Conservation (phyloP, 2,888 invertebrate species). For the Drosophila niveifrons region DNA sequence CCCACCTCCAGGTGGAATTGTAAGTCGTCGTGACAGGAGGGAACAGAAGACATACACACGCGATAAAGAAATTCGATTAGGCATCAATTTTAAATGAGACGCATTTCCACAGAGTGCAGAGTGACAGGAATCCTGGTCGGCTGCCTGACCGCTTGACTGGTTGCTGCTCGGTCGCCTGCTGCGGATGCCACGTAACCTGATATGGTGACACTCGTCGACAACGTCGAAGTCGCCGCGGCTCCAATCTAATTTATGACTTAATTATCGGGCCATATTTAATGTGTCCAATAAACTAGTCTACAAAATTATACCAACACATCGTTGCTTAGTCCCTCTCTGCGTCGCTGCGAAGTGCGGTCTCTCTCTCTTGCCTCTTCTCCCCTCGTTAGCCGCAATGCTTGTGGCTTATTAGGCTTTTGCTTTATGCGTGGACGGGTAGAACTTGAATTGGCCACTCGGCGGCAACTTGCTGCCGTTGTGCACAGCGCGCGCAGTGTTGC, state of each 20-base stretch:
- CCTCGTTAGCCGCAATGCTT: slow-evolving; percentile 14
- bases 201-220: slow-evolving; percentile 78
- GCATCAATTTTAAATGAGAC: slow-evolving; percentile 83
- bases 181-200: slow-evolving; percentile 78
- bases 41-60: slow-evolving; percentile 78
- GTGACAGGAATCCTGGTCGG: slow-evolving; percentile 1
- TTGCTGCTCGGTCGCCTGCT: slow-evolving; percentile 61
- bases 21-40: slow-evolving; percentile 43
- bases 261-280: slow-evolving; percentile 85
- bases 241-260: slow-evolving; percentile 85
- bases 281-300: slow-evolving; percentile 87
- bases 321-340: slow-evolving; percentile 67
- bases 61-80: slow-evolving; percentile 84
- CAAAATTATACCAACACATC: slow-evolving; percentile 82
- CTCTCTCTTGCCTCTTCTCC: not conserved
- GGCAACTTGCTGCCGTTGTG: slow-evolving; percentile 11
- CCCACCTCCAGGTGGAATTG: slow-evolving; percentile 2
- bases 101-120: slow-evolving; percentile 52
- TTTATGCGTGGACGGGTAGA: slow-evolving; percentile 73
- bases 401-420: slow-evolving; percentile 78
- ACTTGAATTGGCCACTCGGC: slow-evolving; percentile 66
- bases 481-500: not conserved
- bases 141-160: not conserved
- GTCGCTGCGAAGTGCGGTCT: not conserved
- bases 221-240: slow-evolving; percentile 52